phyloP scores from a whole-genome alignment of 2,888 invertebrate genomes.

The Drosophila eohydei region DNA sequence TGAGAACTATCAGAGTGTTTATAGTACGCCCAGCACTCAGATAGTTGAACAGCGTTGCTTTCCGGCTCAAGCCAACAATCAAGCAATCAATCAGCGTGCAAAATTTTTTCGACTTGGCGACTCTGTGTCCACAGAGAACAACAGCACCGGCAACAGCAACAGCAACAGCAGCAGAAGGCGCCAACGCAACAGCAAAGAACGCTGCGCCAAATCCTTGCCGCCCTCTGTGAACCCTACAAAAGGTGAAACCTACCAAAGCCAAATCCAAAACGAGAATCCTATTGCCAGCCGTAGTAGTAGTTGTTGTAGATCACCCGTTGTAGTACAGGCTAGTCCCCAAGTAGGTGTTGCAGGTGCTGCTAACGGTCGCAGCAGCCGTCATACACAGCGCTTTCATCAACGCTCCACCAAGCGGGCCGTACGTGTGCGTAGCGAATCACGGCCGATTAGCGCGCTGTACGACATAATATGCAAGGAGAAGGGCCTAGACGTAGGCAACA shows the following conservation, averaged over 20 bases:
- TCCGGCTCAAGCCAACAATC: slow-evolving; percentile 47
- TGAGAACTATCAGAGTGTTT: slow-evolving; percentile 84
- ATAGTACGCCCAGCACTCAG: slow-evolving; percentile 82
- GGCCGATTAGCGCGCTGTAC: slow-evolving; percentile 84
- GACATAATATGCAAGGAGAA: slow-evolving; percentile 86
- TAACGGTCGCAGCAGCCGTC: slow-evolving; percentile 72
- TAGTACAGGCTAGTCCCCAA: slow-evolving; percentile 69
- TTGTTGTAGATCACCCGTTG: slow-evolving; percentile 48
- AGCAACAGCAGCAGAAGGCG: slow-evolving; percentile 53
- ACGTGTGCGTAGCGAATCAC: slow-evolving; percentile 84
- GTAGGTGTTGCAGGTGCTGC: slow-evolving; percentile 34
- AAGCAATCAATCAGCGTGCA: slow-evolving; percentile 25
- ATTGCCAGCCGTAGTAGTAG: slow-evolving; percentile 28
- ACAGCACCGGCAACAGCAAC: slow-evolving; percentile 44
- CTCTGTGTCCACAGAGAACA: slow-evolving; percentile 59
- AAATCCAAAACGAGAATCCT: slow-evolving; percentile 13
- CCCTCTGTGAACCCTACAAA: slow-evolving; percentile 76
- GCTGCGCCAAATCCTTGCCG: slow-evolving; percentile 73
- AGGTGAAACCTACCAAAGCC: slow-evolving; percentile 67
- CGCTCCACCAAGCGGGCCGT: slow-evolving; percentile 81
- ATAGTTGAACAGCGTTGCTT: slow-evolving; percentile 82
- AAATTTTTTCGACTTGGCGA: slow-evolving; percentile 78
- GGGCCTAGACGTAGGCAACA: slow-evolving; percentile 80
- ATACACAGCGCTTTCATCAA: slow-evolving; percentile 80
- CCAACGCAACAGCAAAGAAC: slow-evolving; percentile 62